Percentiles rank a stretch among this genome's conserved stretches.
Conservation (phyloP, 2,113 vertebrate species). For the Ciconia stormi region DNA sequence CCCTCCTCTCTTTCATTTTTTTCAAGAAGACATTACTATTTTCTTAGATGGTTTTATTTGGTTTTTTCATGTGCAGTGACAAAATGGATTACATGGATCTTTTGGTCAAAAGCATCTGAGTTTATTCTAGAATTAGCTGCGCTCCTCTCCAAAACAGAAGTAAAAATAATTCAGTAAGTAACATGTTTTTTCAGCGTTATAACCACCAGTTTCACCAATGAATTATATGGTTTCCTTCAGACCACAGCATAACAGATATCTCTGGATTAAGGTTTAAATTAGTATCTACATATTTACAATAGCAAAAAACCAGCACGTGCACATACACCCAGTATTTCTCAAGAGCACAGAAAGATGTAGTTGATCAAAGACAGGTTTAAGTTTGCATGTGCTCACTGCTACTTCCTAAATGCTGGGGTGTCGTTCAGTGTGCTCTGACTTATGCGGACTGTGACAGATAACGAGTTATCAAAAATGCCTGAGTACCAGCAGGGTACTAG, state of each 20-base stretch:
- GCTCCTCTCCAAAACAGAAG: conserved; percentile 33
- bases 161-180: conserved; percentile 26
- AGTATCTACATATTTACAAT: conserved; percentile 31
- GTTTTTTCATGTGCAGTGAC: not conserved
- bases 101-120: conserved; percentile 13
- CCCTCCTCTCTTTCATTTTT: not conserved
- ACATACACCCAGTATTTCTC: not conserved
- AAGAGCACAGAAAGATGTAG: not conserved
- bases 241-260: conserved; percentile 52
- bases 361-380: not conserved
- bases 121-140: conserved; percentile 22
- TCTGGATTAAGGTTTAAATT: conserved; percentile 67
- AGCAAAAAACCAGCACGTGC: not conserved
- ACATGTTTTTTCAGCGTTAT: conserved; percentile 51
- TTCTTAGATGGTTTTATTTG: not conserved
- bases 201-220: conserved; percentile 64
- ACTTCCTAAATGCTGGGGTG: not conserved
- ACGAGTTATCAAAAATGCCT: not conserved
- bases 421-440: not conserved
- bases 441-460: not conserved
- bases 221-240: conserved; percentile 63
- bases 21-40: not conserved
- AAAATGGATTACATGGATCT: not conserved
- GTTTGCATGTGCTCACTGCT: not conserved
- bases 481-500: rapidly evolving